Percentiles rank a stretch among this genome's conserved stretches.
These are phyloP conservation scores for Epistrophella euchroma DNA, from an alignment of 2,888 invertebrate species.

Conservation along the genomic window DNA sequence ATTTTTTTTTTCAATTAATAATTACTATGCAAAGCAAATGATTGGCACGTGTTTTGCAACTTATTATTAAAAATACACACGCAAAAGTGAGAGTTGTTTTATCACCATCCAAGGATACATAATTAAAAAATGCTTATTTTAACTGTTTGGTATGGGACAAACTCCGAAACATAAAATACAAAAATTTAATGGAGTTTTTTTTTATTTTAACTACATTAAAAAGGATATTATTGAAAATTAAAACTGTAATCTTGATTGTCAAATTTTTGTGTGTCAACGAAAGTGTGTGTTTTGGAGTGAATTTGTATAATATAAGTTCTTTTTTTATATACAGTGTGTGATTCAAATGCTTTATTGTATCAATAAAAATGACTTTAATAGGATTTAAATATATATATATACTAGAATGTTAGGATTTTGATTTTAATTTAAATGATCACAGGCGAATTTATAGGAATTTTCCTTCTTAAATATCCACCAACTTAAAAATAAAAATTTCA, in stretches of 20 bases:
- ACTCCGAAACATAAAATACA: slow-evolving; percentile 38
- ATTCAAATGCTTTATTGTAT: slow-evolving; percentile 35
- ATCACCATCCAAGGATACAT: not conserved
- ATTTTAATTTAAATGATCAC: not conserved
- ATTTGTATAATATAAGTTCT: slow-evolving; percentile 9
- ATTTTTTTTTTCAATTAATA: slow-evolving; percentile 22
- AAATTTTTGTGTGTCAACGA: slow-evolving; percentile 21
- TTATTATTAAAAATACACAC: slow-evolving; percentile 32
- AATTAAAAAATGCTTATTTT: not conserved
- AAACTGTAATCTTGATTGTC: slow-evolving; percentile 51
- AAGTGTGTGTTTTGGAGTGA: slow-evolving; percentile 52
- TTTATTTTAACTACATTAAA: slow-evolving; percentile 6
- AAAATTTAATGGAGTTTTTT: slow-evolving; percentile 27
- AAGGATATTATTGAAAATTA: slow-evolving; percentile 28
- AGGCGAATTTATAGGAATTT: not conserved
- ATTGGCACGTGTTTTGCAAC: slow-evolving; percentile 60
- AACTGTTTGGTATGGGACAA: slow-evolving; percentile 31
- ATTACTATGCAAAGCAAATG: slow-evolving; percentile 33
- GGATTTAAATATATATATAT: slow-evolving; percentile 17
- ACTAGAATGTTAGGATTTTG: slow-evolving; percentile 1
- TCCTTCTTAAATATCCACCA: slow-evolving; percentile 26
- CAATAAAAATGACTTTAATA: slow-evolving; percentile 36
- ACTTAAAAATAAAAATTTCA: not conserved
- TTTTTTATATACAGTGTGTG: slow-evolving; percentile 34
- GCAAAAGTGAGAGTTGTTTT: slow-evolving; percentile 44